These are phyloP conservation scores for Miichthys miiuy DNA, from an alignment of 2,797 vertebrate genomes.

Conservation along the genomic window DNA sequence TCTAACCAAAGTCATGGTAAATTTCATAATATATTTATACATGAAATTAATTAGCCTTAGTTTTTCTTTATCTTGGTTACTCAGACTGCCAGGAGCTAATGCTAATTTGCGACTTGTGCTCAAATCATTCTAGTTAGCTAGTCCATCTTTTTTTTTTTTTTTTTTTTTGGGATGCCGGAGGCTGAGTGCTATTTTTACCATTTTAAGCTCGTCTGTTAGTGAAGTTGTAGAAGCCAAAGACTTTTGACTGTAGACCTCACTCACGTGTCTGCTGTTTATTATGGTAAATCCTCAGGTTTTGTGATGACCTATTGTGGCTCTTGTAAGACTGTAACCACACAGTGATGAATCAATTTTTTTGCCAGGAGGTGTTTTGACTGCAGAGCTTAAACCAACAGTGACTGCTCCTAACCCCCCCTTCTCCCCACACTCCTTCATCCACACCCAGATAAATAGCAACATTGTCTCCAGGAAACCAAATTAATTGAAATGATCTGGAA, in stretches of 20 bases:
- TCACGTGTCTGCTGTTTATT: conserved; percentile 60
- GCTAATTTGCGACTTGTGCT: conserved; percentile 17
- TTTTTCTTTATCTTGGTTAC: conserved; percentile 12
- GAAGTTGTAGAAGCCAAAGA: conserved; percentile 31
- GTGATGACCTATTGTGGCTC: conserved; percentile 60
- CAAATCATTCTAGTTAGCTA: conserved; percentile 19
- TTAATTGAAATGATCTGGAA: conserved; percentile 78
- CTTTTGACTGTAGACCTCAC: conserved; percentile 37
- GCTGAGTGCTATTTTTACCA: conserved; percentile 22
- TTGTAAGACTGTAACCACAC: conserved; percentile 54
- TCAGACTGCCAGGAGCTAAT: background rate
- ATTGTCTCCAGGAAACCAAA: conserved; percentile 82
- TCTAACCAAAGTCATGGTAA: background rate
- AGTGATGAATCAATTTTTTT: conserved; percentile 58
- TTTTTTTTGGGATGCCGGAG: background rate
- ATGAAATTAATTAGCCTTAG: background rate
- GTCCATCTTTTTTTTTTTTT: conserved; percentile 18
- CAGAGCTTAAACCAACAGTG: conserved; percentile 78
- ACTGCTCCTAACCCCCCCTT: conserved; percentile 52
- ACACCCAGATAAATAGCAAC: conserved; percentile 82
- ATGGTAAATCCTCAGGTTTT: conserved; percentile 68
- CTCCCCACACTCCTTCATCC: conserved; percentile 43
- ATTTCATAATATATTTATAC: background rate
- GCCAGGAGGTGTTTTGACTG: conserved; percentile 72
- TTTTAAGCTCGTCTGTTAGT: conserved; percentile 30